A percentile compares a stretch with the other conserved stretches of the same genome.
Evolutionary conservation across 2,113 vertebrate species (phyloP).

Genomic region (Siniperca chuatsi): DNA sequence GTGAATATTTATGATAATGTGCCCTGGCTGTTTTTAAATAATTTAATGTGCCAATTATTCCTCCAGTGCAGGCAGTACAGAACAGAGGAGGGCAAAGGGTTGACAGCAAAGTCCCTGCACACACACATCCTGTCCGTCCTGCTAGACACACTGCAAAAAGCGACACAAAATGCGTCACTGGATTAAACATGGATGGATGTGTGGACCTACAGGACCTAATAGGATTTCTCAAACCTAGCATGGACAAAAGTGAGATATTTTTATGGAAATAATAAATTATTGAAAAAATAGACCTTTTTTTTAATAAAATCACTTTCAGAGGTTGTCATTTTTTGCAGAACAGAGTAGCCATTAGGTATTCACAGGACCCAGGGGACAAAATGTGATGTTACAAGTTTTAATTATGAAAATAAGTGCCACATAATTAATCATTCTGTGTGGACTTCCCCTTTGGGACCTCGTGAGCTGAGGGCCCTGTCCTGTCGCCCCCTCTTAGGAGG

Average conservation of each 20-base stretch:
- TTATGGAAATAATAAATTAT: not conserved
- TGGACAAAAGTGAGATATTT: not conserved
- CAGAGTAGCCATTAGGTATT: slow-evolving; percentile 25
- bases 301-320: slow-evolving; percentile 14
- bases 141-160: slow-evolving; percentile 23
- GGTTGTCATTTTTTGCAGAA: not conserved
- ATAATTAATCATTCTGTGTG: slow-evolving; percentile 60
- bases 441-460: slow-evolving; percentile 29
- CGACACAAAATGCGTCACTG: not conserved
- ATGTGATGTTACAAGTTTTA: slow-evolving; percentile 53
- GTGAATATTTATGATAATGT: slow-evolving; percentile 81
- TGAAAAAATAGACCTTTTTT: not conserved
- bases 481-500: slow-evolving; percentile 49
- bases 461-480: slow-evolving; percentile 27
- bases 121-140: slow-evolving; percentile 43
- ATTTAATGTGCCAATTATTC: slow-evolving; percentile 80
- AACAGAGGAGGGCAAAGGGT: slow-evolving; percentile 68
- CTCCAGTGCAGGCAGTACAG: slow-evolving; percentile 45
- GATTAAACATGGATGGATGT: not conserved
- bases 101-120: slow-evolving; percentile 61
- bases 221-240: not conserved
- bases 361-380: slow-evolving; percentile 29
- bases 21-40: slow-evolving; percentile 74
- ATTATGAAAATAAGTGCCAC: slow-evolving; percentile 63
- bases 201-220: not conserved